These are phyloP conservation scores for Pseudomyrmex flavicornis DNA, from an alignment of 1,140 invertebrate genomes.

Conservation along the genomic window DNA sequence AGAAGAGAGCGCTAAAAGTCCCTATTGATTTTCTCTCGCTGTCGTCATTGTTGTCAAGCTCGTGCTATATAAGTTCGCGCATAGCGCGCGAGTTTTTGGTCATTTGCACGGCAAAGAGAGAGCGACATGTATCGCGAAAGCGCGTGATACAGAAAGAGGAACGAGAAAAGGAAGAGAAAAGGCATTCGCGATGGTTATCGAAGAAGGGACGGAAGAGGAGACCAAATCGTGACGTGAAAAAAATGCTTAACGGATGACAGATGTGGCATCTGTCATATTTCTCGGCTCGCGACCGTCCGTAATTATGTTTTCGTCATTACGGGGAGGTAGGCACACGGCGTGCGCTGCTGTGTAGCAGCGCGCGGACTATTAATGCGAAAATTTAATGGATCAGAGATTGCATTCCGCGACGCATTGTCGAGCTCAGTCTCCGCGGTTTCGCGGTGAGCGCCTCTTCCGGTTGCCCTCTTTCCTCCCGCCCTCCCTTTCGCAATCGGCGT, in stretches of 20 bases:
- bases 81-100: conserved; percentile 21
- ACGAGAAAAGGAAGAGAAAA: not conserved
- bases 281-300: conserved; percentile 15
- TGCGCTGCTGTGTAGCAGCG: not conserved
- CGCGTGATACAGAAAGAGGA: conserved; percentile 2
- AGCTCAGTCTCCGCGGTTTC: not conserved
- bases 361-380: conserved; percentile 6
- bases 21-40: conserved; percentile 46
- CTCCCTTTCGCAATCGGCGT: not conserved
- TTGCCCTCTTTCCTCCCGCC: not conserved
- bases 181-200: not conserved
- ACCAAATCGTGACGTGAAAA: not conserved
- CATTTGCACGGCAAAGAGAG: not conserved
- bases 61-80: conserved; percentile 26
- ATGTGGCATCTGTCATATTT: conserved; percentile 18
- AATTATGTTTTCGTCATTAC: not conserved
- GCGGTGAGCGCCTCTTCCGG: not conserved
- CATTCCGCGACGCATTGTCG: not conserved
- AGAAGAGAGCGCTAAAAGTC: conserved; percentile 40
- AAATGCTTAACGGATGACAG: not conserved
- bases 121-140: not conserved
- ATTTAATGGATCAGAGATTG: conserved; percentile 36
- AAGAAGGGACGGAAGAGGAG: not conserved
- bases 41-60: conserved; percentile 36
- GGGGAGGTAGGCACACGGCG: not conserved